Base-by-base conservation (phyloP, 2,888 invertebrate genomes). In the Criorhina ranunculi region DNA sequence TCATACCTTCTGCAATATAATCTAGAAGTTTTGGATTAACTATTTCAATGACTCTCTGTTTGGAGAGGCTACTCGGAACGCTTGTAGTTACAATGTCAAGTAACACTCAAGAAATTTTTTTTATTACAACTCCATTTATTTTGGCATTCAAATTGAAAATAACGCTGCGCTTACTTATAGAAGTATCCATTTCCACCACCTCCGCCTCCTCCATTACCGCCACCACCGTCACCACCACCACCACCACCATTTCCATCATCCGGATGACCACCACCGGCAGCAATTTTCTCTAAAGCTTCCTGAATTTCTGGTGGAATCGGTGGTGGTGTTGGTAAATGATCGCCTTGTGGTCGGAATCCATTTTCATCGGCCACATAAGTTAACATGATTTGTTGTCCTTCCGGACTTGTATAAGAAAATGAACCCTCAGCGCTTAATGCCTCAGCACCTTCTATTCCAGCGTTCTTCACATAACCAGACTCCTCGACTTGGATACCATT, bases 241-340 rank as follows among this genome's bases (percentile, higher is more conserved):
- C 88, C 87, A 7, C 88, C 89, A 17, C 88, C 88, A 51, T 86
- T 87, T 42, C 90, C 90, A 82, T 89, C 89, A 66, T 87, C 90
- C 6, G 89, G 90, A 87, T 90, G 90, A 0, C 90, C 90, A 8
- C 91, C 91, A 15, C 88, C 88, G 9, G 90, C 90, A 9, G 90
- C 90, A 64, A 90, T 88, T 78, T 89, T 89, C 77, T 90, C 91
- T 55, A 91, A 86, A 0, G 90, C 90, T 81, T 91, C 91, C 88
- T 94, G 94, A 29, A 96, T 96, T 87, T 95, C 96, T 66, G 94
- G 93, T 7, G 96, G 96, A 87, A 96, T 95, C 17, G 96, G 96
- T n/a, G 96, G 96, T 4, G 96, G 95, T 7, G 96, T 96, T 11
- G 96, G 96, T 51, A 96, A 92, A 91, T 96, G 96, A 57, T 94